A percentile compares a stretch with the other conserved stretches of the same genome.
Conservation (phyloP, 2,113 vertebrate genomes). For the Geococcyx californianus region DNA sequence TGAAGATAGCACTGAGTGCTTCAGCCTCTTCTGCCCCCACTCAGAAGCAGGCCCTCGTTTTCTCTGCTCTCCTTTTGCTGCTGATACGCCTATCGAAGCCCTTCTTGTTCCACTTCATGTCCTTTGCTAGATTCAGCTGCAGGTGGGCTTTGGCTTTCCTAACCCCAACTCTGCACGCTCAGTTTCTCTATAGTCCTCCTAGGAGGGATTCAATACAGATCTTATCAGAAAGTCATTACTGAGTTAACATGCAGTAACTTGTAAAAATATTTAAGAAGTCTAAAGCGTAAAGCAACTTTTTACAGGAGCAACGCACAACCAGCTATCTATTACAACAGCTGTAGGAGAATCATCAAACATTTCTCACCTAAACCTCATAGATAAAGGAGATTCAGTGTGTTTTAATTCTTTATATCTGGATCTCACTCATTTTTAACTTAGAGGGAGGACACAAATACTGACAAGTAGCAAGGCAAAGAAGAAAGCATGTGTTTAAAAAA, state of each 20-base stretch:
- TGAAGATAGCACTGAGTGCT: background rate
- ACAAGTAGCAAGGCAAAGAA: background rate
- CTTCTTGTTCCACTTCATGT: fast-evolving
- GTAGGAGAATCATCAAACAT: background rate
- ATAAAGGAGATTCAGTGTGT: background rate
- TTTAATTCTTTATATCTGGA: background rate
- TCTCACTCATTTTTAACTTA: background rate
- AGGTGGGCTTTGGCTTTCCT: background rate
- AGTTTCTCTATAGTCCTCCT: background rate
- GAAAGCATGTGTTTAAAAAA: background rate
- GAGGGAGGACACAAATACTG: background rate
- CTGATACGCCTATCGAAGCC: background rate
- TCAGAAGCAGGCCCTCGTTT: background rate
- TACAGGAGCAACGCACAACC: background rate
- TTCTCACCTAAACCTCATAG: background rate
- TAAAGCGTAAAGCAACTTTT: background rate
- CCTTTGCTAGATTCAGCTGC: background rate
- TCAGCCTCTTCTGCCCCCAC: background rate
- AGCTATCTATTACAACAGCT: background rate
- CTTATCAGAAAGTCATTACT: background rate
- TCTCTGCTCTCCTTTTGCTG: background rate
- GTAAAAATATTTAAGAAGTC: background rate
- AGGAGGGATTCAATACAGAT: background rate
- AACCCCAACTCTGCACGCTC: background rate
- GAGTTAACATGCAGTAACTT: background rate